phyloP scores from a whole-genome alignment of 2,888 invertebrate genomes.

The Pomacea canaliculata region DNA sequence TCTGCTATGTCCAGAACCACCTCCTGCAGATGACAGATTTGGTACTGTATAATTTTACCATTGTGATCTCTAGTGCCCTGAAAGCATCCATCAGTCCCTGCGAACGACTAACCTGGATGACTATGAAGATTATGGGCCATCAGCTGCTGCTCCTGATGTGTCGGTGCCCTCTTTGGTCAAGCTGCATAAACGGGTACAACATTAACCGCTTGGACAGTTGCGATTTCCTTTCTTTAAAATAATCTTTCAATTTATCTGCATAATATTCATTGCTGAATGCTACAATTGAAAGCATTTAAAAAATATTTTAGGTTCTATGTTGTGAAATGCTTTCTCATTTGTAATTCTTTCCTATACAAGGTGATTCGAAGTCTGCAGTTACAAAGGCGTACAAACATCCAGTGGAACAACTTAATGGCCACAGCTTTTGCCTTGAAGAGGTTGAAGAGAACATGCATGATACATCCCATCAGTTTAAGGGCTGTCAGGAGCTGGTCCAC shows the following conservation, averaged over 20 bases:
- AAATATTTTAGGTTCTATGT: too few relatives aligned
- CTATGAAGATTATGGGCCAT: conserved; percentile 62
- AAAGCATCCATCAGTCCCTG: conserved; percentile 55
- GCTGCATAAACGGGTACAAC: conserved; percentile 76
- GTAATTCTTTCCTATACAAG: conserved; percentile 5
- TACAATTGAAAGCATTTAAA: too few relatives aligned
- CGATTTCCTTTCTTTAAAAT: too few relatives aligned
- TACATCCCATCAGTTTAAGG: conserved; percentile 39
- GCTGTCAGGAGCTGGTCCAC: conserved; percentile 22
- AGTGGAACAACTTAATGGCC: conserved; percentile 87
- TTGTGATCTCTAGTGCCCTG: conserved; percentile 62
- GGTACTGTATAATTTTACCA: too few relatives aligned
- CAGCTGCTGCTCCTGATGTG: conserved; percentile 51
- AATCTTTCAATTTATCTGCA: too few relatives aligned
- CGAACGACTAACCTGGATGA: conserved; percentile 57
- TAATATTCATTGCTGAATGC: too few relatives aligned
- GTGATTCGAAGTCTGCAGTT: conserved; percentile 79
- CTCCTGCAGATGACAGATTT: too few relatives aligned
- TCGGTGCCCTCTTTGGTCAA: conserved; percentile 87
- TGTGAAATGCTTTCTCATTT: too few relatives aligned
- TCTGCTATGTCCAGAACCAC: too few relatives aligned
- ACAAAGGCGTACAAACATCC: conserved; percentile 92
- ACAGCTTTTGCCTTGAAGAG: conserved; percentile 85
- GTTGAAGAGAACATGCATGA: conserved; percentile 80
- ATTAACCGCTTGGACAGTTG: not conserved